phyloP scores from a whole-genome alignment of 2,113 vertebrate genomes.

The Callorhinus ursinus region DNA sequence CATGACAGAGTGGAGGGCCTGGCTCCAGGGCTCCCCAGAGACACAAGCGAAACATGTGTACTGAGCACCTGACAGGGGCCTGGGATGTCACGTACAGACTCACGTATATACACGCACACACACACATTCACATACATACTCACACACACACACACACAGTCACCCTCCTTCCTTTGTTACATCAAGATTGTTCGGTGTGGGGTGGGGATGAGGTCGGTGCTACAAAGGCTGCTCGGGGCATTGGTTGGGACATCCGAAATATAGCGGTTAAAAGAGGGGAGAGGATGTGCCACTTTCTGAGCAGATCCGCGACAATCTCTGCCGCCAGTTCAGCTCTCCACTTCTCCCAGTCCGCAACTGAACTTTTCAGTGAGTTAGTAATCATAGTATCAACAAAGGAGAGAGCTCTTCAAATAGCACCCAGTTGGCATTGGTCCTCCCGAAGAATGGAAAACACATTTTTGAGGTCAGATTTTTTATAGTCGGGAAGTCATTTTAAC shows the following conservation, averaged over 20 bases:
- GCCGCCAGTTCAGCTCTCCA: background rate
- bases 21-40: background rate
- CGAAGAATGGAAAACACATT: constrained; percentile 62
- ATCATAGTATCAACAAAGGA: background rate
- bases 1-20: background rate
- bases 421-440: background rate
- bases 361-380: background rate
- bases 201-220: background rate
- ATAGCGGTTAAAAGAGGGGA: background rate
- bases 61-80: background rate
- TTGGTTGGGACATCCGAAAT: background rate
- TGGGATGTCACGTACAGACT: background rate
- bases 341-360: background rate
- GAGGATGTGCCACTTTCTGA: background rate
- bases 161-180: background rate
- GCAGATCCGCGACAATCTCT: background rate
- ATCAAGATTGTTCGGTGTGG: background rate
- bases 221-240: background rate
- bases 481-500: constrained; percentile 52
- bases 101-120: rapidly evolving
- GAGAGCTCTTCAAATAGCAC: background rate
- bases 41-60: background rate
- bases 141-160: background rate
- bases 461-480: constrained; percentile 60
- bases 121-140: background rate